Evolutionary conservation across 2,888 invertebrate genomes (phyloP).

Genomic region (Troides oblongomaculatus): DNA sequence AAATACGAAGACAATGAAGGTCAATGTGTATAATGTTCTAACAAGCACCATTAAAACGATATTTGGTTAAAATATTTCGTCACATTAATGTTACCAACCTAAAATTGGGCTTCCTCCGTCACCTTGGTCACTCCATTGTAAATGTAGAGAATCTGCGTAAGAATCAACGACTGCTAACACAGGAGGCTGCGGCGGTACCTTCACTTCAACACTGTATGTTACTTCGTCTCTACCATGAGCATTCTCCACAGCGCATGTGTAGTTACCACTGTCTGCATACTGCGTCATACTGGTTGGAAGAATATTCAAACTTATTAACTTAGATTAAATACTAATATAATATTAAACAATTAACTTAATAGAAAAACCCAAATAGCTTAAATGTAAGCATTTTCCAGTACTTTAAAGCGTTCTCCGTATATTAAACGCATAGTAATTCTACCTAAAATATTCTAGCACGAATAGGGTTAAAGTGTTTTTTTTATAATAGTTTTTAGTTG

Average conservation of each 20-base stretch:
- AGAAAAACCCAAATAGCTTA: too few species aligned
- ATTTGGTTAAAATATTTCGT: too few species aligned
- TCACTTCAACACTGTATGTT: slow-evolving; percentile 85
- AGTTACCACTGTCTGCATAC: slow-evolving; percentile 92
- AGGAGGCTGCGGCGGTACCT: slow-evolving; percentile 93
- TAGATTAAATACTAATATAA: too few species aligned
- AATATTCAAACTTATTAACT: neutral
- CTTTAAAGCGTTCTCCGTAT: too few species aligned
- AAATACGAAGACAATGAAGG: too few species aligned
- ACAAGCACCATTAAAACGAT: too few species aligned
- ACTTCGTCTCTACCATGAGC: slow-evolving; percentile 91
- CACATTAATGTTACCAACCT: slow-evolving; percentile 49
- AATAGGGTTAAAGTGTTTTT: neutral
- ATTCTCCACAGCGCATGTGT: slow-evolving; percentile 93
- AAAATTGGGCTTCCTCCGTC: slow-evolving; percentile 90
- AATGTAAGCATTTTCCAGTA: too few species aligned
- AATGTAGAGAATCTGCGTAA: slow-evolving; percentile 89
- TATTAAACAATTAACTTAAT: neutral
- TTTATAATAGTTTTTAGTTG: neutral
- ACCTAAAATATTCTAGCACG: neutral
- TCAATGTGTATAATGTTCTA: too few species aligned
- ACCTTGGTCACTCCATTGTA: slow-evolving; percentile 90
- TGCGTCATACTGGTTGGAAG: slow-evolving; percentile 81
- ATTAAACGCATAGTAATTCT: neutral
- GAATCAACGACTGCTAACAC: slow-evolving; percentile 89